Evolutionary conservation across 2,113 vertebrate species (phyloP), one percentile per base, ranked within the genome.

Genomic region (Chiloscyllium plagiosum): DNA sequence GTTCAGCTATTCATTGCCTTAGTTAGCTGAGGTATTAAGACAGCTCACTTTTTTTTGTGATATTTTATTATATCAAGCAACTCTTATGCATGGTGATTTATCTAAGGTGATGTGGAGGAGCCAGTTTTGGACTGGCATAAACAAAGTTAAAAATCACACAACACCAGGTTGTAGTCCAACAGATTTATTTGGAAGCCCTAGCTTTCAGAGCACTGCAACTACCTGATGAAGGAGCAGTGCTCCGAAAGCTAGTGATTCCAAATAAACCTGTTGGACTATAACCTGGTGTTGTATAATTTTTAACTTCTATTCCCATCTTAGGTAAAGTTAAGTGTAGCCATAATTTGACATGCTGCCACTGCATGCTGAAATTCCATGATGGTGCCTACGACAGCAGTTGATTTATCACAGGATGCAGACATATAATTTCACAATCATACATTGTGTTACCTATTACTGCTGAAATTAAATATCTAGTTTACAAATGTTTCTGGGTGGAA

Each of bases 401-500:
- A 61, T 33, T 90, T 52, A 56, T 61, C 52, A 33, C 17, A 2
- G 10, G 87, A 66, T 93, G 26, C 61, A 65, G 33, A 93, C 3
- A 22, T 33, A 94, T 37, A 17, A 94, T 47, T 69, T 37, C 37
- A 26, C n/a, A 68, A 6, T 70, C n/a, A 42, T 17, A 24, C 15
- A 68, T 8, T 37, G n/a, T 56, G 15, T 94, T 65, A 50, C 19
- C 37, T 68, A 93, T 94, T 68, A 42, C 19, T 61, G 50, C 61
- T 65, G 87, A 61, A 33, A 90, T 90, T 61, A 33, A 19, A 61
- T 90, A 33, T 90, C 17, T 83, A 6, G 42, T 13, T 69, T 29
- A 37, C 65, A 69, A 50, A 69, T 89, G 65, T 85, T 93, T 85
- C 95, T 22, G 96, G 86, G 95, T 96, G 96, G 96, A 85, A 69